Evolutionary conservation across 2,797 vertebrate species (phyloP).

Genomic region (Cossypha polioptera): DNA sequence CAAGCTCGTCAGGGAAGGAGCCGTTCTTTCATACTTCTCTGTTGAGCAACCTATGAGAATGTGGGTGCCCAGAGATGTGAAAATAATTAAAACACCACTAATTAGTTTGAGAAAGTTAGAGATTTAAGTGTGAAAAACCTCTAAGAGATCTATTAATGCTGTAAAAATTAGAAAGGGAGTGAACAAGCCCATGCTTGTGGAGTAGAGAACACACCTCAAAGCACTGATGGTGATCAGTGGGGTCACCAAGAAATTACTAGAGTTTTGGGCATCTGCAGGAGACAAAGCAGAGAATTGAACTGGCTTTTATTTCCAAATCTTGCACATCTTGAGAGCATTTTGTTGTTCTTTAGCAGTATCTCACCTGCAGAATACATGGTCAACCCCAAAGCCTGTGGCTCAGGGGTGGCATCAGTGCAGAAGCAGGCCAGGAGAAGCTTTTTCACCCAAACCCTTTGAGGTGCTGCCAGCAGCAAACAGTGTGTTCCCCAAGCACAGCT

Average conservation of each 20-base stretch:
- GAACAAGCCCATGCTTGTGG: background rate
- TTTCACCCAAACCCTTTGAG: fast-evolving
- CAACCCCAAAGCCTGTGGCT: background rate
- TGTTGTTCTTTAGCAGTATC: background rate
- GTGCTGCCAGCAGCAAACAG: background rate
- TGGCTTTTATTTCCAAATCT: background rate
- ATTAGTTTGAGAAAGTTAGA: slow-evolving; percentile 17
- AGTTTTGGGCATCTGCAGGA: background rate
- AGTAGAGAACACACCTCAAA: slow-evolving; percentile 22
- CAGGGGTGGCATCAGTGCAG: background rate
- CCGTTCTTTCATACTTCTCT: background rate
- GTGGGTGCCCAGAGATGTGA: background rate
- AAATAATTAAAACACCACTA: slow-evolving; percentile 10
- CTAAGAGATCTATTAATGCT: background rate
- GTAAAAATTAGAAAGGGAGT: slow-evolving; percentile 15
- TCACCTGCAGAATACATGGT: background rate
- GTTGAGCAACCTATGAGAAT: background rate
- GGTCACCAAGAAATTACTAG: background rate
- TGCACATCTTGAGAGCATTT: fast-evolving
- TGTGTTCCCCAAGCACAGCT: background rate
- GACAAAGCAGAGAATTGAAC: background rate
- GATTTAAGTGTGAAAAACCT: background rate
- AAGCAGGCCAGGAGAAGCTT: background rate
- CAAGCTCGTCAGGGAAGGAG: background rate
- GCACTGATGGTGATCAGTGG: background rate